Evolutionary conservation across 1,140 invertebrate species (phyloP).

Genomic region (Andrena cerasifolii): DNA sequence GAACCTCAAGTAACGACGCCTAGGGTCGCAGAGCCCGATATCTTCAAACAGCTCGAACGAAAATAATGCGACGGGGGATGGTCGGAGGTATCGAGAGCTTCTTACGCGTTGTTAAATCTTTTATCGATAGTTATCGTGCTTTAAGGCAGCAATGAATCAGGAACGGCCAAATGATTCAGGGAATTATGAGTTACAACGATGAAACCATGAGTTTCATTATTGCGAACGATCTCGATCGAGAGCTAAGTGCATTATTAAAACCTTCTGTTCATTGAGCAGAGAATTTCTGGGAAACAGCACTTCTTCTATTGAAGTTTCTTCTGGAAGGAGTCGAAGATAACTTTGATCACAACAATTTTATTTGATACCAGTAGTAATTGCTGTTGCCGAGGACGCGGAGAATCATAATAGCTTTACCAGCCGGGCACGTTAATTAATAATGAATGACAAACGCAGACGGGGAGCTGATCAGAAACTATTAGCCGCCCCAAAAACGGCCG

Average conservation of each 20-base stretch:
- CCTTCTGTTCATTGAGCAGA: too few relatives aligned
- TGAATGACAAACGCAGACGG: conserved; percentile 38
- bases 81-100: conserved; percentile 22
- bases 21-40: conserved; percentile 15
- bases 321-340: too few relatives aligned
- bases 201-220: neutral
- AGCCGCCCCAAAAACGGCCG: conserved; percentile 32
- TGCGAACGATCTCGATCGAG: too few relatives aligned
- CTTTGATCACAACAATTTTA: too few relatives aligned
- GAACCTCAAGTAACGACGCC: conserved; percentile 24
- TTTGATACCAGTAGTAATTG: neutral
- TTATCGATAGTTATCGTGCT: conserved; percentile 13
- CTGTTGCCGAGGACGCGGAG: neutral
- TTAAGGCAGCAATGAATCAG: neutral
- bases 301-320: too few relatives aligned
- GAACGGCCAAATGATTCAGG: neutral
- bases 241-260: too few relatives aligned
- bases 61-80: conserved; percentile 12
- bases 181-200: neutral
- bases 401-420: neutral
- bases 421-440: conserved; percentile 32
- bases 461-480: conserved; percentile 38
- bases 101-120: conserved; percentile 10
- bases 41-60: conserved; percentile 32
- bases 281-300: too few relatives aligned